Percentiles rank a stretch among this genome's conserved stretches.
Evolutionary conservation across 1,140 invertebrate species (phyloP).

Genomic region (Agrilus planipennis): DNA sequence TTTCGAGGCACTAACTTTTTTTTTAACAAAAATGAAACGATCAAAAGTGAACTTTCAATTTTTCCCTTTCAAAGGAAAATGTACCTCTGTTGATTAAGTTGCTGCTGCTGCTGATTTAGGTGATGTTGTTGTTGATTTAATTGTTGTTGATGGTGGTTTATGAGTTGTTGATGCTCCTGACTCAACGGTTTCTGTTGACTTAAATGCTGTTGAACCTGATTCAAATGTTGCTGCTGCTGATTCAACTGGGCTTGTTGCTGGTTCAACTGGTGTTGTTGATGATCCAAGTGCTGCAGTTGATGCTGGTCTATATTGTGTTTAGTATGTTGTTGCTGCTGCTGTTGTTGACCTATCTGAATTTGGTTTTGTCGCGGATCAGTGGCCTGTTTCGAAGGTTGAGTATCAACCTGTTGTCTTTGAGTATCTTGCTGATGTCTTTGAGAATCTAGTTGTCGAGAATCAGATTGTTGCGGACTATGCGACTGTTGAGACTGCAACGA

Average conservation of each 20-base stretch:
- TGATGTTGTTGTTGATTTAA: conserved; percentile 23
- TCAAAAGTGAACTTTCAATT: too few species aligned
- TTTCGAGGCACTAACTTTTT: too few species aligned
- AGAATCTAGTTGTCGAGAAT: conserved; percentile 21
- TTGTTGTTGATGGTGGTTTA: conserved; percentile 24
- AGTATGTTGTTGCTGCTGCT: conserved; percentile 31
- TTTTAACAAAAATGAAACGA: too few species aligned
- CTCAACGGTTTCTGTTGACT: too few species aligned
- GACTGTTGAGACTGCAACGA: conserved; percentile 12
- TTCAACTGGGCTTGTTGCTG: conserved; percentile 36
- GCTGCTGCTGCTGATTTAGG: conserved; percentile 17
- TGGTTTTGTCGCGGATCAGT: neutral
- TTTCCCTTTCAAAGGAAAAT: too few species aligned
- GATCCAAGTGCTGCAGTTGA: conserved; percentile 25
- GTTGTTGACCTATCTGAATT: conserved; percentile 20
- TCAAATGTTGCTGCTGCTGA: conserved; percentile 25
- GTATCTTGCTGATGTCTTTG: conserved; percentile 22
- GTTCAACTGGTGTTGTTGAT: conserved; percentile 35
- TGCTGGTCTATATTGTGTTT: too few species aligned
- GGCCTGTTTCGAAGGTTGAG: conserved; percentile 10
- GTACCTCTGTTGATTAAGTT: too few species aligned
- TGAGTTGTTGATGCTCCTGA: conserved; percentile 24
- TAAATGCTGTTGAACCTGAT: too few species aligned
- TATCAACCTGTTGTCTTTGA: conserved; percentile 20
- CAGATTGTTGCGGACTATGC: conserved; percentile 21